These are phyloP conservation scores for Scaptomyza hsui DNA, from an alignment of 1,140 invertebrate species.

Conservation along the genomic window DNA sequence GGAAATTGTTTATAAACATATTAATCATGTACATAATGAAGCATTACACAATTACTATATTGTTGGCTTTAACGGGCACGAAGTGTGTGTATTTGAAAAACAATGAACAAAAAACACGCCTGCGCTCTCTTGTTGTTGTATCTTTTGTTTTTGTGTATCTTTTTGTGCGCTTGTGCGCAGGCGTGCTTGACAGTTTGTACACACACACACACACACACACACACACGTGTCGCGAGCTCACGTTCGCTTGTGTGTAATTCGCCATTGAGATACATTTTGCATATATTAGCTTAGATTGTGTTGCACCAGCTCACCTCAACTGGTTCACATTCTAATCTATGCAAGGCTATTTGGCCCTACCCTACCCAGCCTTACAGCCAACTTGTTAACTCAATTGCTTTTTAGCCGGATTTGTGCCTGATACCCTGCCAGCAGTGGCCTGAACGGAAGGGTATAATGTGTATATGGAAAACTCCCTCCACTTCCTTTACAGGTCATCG, in stretches of 20 bases:
- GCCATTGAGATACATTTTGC: conserved; percentile 2
- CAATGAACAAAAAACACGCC: conserved; percentile 23
- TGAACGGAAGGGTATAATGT: no score
- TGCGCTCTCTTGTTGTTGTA: conserved; percentile 1
- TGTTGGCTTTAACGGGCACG: conserved; percentile 8
- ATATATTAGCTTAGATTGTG: conserved; percentile 9
- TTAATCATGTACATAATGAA: conserved; percentile 78
- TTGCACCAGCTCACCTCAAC: conserved; percentile 14
- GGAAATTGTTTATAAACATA: conserved; percentile 81
- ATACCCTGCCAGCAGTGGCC: not conserved
- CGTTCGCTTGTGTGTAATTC: conserved; percentile 27
- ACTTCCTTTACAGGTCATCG: not conserved
- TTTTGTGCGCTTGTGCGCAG: conserved; percentile 60
- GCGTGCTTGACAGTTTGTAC: conserved; percentile 48
- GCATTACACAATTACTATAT: conserved; percentile 67
- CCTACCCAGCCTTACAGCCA: not conserved
- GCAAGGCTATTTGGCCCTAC: conserved; percentile 29
- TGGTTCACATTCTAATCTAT: conserved; percentile 54
- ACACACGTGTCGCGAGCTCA: conserved; percentile 40
- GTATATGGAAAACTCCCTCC: no score
- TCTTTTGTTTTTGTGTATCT: conserved; percentile 21
- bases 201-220: conserved; percentile 7
- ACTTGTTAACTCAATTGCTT: conserved; percentile 36
- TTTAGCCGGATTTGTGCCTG: conserved; percentile 15
- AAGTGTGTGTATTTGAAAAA: conserved; percentile 64